Evolutionary conservation across 2,888 invertebrate genomes (phyloP).

Genomic region (Mythimna ferrago): DNA sequence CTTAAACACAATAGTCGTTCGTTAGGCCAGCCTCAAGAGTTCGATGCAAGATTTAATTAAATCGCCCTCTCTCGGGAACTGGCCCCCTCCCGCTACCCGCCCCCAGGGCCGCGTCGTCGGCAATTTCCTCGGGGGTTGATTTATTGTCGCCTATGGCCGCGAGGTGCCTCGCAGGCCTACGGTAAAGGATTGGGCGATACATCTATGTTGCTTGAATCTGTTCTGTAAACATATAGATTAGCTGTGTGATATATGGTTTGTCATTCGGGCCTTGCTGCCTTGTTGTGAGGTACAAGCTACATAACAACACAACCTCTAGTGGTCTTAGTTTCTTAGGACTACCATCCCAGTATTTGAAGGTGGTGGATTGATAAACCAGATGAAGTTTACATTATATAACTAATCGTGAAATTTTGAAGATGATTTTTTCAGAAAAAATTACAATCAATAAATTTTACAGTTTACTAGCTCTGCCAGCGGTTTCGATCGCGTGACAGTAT

Average conservation of each 20-base stretch:
- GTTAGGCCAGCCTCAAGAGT: slow-evolving; percentile 90
- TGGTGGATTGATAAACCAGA: background rate
- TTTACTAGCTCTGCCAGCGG: no score
- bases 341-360: background rate
- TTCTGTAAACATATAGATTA: slow-evolving; percentile 64
- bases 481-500: no score
- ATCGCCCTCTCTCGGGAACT: slow-evolving; percentile 80
- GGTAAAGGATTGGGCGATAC: slow-evolving; percentile 86
- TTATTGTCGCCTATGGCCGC: slow-evolving; percentile 87
- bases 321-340: background rate
- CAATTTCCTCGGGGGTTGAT: slow-evolving; percentile 90
- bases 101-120: slow-evolving; percentile 77
- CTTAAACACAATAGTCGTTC: slow-evolving; percentile 90
- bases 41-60: slow-evolving; percentile 92
- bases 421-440: no score
- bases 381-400: no score
- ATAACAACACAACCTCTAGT: no score
- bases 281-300: background rate
- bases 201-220: slow-evolving; percentile 68
- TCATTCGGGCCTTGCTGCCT: slow-evolving; percentile 23
- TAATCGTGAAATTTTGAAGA: no score
- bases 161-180: slow-evolving; percentile 76
- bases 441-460: no score
- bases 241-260: slow-evolving; percentile 49
- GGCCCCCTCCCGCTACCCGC: slow-evolving; percentile 59